A percentile compares a stretch with the other conserved stretches of the same genome.
phyloP scores from a whole-genome alignment of 1,140 invertebrate species.

The Zaprionus capensis region DNA sequence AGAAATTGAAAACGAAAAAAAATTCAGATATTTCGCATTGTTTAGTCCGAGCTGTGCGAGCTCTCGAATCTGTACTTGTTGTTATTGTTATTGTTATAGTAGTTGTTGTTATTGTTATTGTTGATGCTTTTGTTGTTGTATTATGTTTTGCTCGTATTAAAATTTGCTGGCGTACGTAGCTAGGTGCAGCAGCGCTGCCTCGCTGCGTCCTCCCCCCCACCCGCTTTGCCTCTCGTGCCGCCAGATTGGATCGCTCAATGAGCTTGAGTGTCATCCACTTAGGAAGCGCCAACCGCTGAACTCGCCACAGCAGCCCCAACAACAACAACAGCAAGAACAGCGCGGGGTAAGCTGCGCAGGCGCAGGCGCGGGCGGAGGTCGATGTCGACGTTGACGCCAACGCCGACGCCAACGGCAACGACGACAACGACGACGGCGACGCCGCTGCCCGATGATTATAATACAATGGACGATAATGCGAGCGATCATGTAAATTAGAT shows the following conservation, averaged over 20 bases:
- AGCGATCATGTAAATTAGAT: constrained; percentile 83
- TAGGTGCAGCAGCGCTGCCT: constrained; percentile 70
- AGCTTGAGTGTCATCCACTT: constrained; percentile 82
- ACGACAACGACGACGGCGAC: background rate
- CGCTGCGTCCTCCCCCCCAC: background rate
- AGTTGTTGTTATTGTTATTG: constrained; percentile 13
- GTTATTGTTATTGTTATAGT: constrained; percentile 49
- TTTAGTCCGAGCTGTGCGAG: constrained; percentile 65
- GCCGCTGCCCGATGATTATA: constrained; percentile 67
- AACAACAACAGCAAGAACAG: constrained; percentile 44
- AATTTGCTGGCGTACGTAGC: constrained; percentile 47
- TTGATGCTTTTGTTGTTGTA: constrained; percentile 60
- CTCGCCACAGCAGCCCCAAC: constrained; percentile 63
- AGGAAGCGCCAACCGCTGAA: constrained; percentile 82
- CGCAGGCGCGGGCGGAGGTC: constrained; percentile 60
- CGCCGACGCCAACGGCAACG: constrained; percentile 7
- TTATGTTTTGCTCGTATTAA: constrained; percentile 71
- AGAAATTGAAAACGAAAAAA: constrained; percentile 72
- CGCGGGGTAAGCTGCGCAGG: constrained; percentile 38
- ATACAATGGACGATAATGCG: constrained; percentile 83
- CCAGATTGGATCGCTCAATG: constrained; percentile 75
- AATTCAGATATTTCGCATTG: constrained; percentile 68
- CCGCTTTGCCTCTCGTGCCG: constrained; percentile 27
- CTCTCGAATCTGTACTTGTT: constrained; percentile 22
- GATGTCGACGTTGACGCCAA: constrained; percentile 47